These are phyloP conservation scores for Hippasteria phrygiana DNA, from an alignment of 53 echinoderm and acorn worm genomes.

Conservation along the genomic window DNA sequence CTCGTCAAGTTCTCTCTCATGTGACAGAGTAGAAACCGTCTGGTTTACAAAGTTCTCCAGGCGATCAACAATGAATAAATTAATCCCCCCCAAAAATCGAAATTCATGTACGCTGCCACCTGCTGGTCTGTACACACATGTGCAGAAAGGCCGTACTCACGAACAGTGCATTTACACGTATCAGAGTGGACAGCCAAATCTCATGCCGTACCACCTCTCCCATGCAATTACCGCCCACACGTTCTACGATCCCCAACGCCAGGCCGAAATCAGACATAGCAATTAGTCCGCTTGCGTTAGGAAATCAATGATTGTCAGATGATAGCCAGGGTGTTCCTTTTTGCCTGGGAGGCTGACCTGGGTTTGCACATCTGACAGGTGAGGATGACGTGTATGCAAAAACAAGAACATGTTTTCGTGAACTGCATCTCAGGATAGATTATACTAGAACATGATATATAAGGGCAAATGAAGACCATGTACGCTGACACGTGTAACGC, in stretches of 20 bases:
- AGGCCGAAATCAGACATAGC: constrained; percentile 29
- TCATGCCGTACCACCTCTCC: constrained; percentile 6
- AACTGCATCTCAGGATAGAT: neutral
- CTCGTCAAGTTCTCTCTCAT: no score
- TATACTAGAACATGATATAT: no score
- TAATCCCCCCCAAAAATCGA: neutral
- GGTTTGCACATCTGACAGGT: constrained; percentile 64
- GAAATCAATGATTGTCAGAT: constrained; percentile 54
- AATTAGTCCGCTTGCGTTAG: constrained; percentile 29
- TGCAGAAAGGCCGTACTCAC: neutral
- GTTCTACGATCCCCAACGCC: neutral
- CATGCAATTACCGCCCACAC: constrained; percentile 11
- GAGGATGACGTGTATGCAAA: constrained; percentile 11
- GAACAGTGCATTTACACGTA: neutral
- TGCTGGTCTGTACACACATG: neutral
- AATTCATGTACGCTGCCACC: neutral
- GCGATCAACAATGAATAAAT: neutral
- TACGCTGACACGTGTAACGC: no score
- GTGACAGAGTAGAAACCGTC: no score
- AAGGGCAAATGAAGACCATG: no score
- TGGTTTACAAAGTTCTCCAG: neutral
- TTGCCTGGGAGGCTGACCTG: neutral
- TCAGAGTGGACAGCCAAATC: neutral
- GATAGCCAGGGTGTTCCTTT: neutral
- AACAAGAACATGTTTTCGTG: neutral